These are phyloP conservation scores for Poecilobothrus nobilitatus DNA, from an alignment of 2,888 invertebrate species.

Conservation along the genomic window DNA sequence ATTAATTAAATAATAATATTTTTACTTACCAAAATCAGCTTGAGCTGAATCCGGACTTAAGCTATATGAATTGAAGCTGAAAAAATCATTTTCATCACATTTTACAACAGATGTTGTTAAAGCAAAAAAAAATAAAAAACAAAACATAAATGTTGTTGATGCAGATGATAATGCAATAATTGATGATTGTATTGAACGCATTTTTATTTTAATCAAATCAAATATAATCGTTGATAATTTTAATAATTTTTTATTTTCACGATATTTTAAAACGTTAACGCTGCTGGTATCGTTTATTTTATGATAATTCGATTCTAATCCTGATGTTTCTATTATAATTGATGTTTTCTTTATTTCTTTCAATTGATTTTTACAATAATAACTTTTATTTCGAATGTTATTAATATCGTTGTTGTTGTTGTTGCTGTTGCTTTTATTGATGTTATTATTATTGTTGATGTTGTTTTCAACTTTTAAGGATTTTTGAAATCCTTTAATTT, in stretches of 20 bases:
- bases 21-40: constrained; percentile 42
- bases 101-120: constrained; percentile 31
- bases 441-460: constrained; percentile 7
- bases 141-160: constrained; percentile 6
- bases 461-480: background rate
- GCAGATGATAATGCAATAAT: background rate
- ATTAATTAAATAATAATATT: too few relatives aligned
- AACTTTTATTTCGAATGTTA: background rate
- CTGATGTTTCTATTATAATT: background rate
- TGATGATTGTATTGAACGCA: constrained; percentile 4
- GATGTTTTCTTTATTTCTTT: background rate
- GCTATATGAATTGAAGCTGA: constrained; percentile 39
- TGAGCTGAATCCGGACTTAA: constrained; percentile 41
- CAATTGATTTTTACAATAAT: background rate
- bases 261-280: background rate
- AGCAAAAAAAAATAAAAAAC: constrained; percentile 14
- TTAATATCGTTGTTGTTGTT: background rate
- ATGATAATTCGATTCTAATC: background rate
- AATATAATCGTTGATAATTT: background rate
- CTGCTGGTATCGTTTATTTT: background rate
- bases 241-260: too few relatives aligned
- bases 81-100: constrained; percentile 38
- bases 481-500: background rate
- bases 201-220: background rate
- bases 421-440: background rate